Base-by-base conservation (phyloP, 2,888 invertebrate genomes). In the Pseudanteris insignis region DNA sequence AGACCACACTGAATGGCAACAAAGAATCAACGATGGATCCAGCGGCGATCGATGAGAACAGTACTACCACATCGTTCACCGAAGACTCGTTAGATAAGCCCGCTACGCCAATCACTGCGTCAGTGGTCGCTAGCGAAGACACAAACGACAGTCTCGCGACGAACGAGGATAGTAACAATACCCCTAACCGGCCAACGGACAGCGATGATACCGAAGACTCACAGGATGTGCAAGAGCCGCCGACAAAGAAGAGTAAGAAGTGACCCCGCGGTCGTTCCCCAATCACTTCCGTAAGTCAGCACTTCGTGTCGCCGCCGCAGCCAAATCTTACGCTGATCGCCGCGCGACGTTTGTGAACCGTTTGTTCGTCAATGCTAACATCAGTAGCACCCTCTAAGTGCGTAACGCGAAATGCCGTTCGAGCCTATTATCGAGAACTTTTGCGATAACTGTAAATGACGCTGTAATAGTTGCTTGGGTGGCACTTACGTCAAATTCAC, bases 31-130 rank as follows among this genome's bases (percentile, higher is more conserved):
- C 83, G 26, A 84, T 85, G 67, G 84, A 85, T 67, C 83, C 76
- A 68, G 75, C 78, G 12, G 82, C 82, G 44, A 85, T 86, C 66
- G 83, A 86, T 55, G 87, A 88, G 71, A 89, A 86, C 75, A 89
- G 89, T 77, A 89, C 89, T 32, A 88, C 89, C 61, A 88, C 89
- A 60, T 89, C 89, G 13, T 89, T 87, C 81, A 89, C 89, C 51
- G 89, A 89, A 77, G 89, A 90, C 79, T 89, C 89, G 33, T 79
- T 88, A 80, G 88, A 88, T 79, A 84, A 84, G 67, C 87, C 88
- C 14, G 84, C 86, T 62, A 88, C 85, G 40, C 86, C 85, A 59
- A 83, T 71, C 76, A 83, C 73, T 10, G 76, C 70, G 8, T 40
- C 47, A 12, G 70, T 69, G 9, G 75, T 69, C 6, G 81, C 82